phyloP scores from a whole-genome alignment of 2,113 vertebrate genomes.

The Antigone vipio region DNA sequence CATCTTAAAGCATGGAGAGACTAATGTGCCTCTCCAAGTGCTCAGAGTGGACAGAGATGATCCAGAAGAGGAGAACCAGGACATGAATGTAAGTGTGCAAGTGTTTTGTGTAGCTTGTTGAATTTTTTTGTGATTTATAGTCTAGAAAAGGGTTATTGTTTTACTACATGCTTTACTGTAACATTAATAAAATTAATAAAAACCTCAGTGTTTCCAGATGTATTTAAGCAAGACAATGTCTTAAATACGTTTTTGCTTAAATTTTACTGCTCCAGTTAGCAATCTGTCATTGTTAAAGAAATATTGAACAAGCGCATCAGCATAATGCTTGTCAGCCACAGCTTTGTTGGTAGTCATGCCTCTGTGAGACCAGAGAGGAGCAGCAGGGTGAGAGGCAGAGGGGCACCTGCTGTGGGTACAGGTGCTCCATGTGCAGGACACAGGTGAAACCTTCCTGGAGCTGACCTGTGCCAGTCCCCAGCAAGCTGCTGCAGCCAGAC shows the following conservation, averaged over 20 bases:
- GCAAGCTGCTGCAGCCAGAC: background rate
- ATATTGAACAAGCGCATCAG: background rate
- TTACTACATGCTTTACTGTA: background rate
- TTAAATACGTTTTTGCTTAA: background rate
- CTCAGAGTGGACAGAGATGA: conserved; percentile 39
- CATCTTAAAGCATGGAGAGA: conserved; percentile 46
- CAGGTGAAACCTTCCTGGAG: background rate
- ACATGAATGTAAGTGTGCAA: conserved; percentile 42
- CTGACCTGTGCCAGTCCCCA: rapidly evolving
- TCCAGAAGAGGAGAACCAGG: conserved; percentile 25
- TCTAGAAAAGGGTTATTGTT: background rate
- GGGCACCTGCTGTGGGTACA: background rate
- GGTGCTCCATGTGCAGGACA: rapidly evolving
- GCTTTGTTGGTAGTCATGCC: background rate
- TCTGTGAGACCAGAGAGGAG: background rate
- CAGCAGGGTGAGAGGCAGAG: background rate
- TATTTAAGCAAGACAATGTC: background rate
- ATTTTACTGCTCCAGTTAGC: background rate
- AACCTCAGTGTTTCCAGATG: background rate
- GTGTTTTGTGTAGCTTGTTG: background rate
- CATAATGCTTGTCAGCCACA: background rate
- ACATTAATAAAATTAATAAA: background rate
- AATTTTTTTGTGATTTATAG: background rate
- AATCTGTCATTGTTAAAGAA: background rate
- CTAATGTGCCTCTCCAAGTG: conserved; percentile 58